phyloP scores from a whole-genome alignment of 1,140 invertebrate genomes.

The Drosophila pallidifrons region DNA sequence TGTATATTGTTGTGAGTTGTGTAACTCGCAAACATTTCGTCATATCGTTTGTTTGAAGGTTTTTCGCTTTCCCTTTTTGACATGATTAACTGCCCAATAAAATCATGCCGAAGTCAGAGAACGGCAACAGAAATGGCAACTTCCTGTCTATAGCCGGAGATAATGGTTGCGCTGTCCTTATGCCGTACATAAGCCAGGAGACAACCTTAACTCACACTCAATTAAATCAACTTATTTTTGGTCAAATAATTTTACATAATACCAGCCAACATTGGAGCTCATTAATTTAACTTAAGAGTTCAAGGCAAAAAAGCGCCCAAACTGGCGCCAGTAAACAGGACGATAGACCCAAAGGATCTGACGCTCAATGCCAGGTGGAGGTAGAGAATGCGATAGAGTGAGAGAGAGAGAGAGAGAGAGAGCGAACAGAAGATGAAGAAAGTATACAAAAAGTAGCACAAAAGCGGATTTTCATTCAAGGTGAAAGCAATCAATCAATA shows the following conservation, averaged over 20 bases:
- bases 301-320: conserved; percentile 52
- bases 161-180: conserved; percentile 23
- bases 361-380: conserved; percentile 61
- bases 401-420: background rate
- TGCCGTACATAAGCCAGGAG: conserved; percentile 32
- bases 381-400: conserved; percentile 16
- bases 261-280: conserved; percentile 62
- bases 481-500: conserved; percentile 84
- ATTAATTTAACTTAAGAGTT: conserved; percentile 82
- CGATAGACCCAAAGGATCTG: conserved; percentile 49
- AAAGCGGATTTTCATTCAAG: conserved; percentile 83
- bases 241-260: conserved; percentile 82
- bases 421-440: conserved; percentile 14
- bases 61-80: background rate
- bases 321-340: conserved; percentile 41
- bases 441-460: conserved; percentile 68
- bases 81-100: conserved; percentile 48
- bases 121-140: conserved; percentile 1
- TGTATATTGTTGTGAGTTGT: background rate
- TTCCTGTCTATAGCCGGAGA: conserved; percentile 31
- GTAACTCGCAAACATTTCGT: background rate
- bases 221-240: conserved; percentile 81
- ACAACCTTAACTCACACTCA: conserved; percentile 67
- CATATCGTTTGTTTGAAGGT: conserved; percentile 10
- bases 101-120: conserved; percentile 23